A percentile compares a stretch with the other conserved stretches of the same genome.
Evolutionary conservation across 2,797 vertebrate species (phyloP).

Genomic region (Hypotaenidia okinawae): DNA sequence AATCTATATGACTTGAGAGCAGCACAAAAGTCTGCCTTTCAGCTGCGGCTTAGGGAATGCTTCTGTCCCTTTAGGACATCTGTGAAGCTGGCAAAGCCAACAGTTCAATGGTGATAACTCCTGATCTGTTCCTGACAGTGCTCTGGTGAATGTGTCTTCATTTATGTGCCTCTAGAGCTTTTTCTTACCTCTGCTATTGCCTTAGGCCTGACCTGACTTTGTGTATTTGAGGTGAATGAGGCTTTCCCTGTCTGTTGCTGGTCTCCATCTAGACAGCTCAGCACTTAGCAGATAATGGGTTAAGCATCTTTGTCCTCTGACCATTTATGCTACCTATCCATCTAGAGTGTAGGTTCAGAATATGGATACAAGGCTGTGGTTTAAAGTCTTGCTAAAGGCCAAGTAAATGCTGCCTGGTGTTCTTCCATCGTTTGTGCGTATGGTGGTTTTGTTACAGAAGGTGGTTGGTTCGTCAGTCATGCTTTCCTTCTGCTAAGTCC

Average conservation of each 20-base stretch:
- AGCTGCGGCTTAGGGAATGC: neutral
- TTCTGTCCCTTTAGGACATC: neutral
- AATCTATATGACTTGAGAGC: neutral
- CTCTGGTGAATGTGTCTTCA: neutral
- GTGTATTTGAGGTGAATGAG: neutral
- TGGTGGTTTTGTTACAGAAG: neutral
- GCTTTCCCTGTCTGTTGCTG: neutral
- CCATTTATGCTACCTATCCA: accelerated
- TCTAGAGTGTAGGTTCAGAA: neutral
- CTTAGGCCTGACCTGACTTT: neutral
- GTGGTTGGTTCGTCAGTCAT: neutral
- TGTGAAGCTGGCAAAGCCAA: neutral
- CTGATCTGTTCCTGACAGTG: neutral
- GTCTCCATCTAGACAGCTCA: neutral
- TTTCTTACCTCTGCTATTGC: neutral
- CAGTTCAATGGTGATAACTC: neutral
- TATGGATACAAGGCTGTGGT: neutral
- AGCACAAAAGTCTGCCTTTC: neutral
- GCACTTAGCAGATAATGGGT: no score
- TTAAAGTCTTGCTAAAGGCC: neutral
- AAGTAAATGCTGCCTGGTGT: neutral
- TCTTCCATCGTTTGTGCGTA: neutral
- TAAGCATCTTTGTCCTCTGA: neutral
- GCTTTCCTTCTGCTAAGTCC: neutral
- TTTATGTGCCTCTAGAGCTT: neutral